Evolutionary conservation across 1,140 invertebrate species (phyloP), one percentile per base, ranked within the genome.

Genomic region (Propsilocerus akamusi): DNA sequence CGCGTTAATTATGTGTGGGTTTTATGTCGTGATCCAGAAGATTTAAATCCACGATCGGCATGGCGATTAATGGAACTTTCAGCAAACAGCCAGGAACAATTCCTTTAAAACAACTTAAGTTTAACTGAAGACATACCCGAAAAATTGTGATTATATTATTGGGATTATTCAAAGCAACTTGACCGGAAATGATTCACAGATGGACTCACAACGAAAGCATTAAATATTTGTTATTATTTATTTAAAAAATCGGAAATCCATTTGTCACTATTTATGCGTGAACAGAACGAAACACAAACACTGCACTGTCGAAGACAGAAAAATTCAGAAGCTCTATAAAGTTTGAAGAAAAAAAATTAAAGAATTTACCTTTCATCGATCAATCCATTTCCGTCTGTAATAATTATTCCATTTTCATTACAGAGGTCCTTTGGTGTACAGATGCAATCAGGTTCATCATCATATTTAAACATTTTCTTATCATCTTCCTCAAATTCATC

Each of bases 1-100:
- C 72, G 91, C 50, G 83, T 97, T 0, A 83, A 86, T 59, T 94
- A 99, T 65, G 89, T 97, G 17, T 99, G 95, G 95, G 95, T 97
- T 5, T 68, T 99, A 48, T 99, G 96, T 68, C 69, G 96, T 50
- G 96, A 99, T 69, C 83, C 86, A 46, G 78, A 82, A 51, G 94
- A 98, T 70, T 62, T 97, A 17, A 88, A 99, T 73, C 87, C 95
- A 0, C 84, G 80, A 62, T 85, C 94, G 2, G 95, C 95, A 0
- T 99, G 97, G 97, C 78, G 90, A 65, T 68, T 99, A 12, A 72
- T 99, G 47, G 97, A 99, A 64, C 64, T 96, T 4, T 90, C 88
- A 25, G 86, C 86, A 1, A 89, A 80, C 54, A 85, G 86, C 61
- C 76, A 78, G 49, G 89, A 95, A 69, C 92, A 96, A 68, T 81